Evolutionary conservation across 2,888 invertebrate species (phyloP).

Genomic region (Pristionchus maxplancki): DNA sequence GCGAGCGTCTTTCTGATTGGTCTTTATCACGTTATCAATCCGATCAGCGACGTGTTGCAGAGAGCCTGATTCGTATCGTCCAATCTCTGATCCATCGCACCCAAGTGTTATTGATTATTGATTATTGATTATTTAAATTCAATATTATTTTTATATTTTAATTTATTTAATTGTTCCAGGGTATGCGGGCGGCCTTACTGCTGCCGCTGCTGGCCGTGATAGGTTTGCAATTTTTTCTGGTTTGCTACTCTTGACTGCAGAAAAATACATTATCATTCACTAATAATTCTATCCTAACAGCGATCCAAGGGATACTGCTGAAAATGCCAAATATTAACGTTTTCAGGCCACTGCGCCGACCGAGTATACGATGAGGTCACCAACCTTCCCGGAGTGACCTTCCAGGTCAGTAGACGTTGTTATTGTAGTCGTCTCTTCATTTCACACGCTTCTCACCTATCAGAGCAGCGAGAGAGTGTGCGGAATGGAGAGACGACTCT

Average conservation of each 20-base stretch:
- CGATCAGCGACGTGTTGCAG: background rate
- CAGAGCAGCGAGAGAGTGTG: no score
- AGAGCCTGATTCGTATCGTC: background rate
- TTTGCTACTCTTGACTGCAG: no score
- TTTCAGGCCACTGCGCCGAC: conserved; percentile 55
- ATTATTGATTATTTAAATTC: background rate
- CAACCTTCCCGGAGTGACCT: conserved; percentile 66
- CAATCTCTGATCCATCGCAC: background rate
- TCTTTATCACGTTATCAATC: background rate
- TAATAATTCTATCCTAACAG: no score
- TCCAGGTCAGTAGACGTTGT: no score
- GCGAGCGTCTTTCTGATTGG: background rate
- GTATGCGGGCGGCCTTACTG: conserved; percentile 1
- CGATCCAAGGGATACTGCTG: no score
- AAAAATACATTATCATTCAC: background rate
- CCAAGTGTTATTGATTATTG: background rate
- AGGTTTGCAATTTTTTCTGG: background rate
- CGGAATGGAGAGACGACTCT: no score
- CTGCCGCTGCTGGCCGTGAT: background rate
- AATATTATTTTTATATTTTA: no score
- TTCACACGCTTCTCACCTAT: no score
- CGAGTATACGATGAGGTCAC: conserved; percentile 60
- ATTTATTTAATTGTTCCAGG: no score
- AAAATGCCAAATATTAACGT: no score
- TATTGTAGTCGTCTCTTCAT: no score